phyloP scores from a whole-genome alignment of 2,797 vertebrate genomes.

The Manis javanica region DNA sequence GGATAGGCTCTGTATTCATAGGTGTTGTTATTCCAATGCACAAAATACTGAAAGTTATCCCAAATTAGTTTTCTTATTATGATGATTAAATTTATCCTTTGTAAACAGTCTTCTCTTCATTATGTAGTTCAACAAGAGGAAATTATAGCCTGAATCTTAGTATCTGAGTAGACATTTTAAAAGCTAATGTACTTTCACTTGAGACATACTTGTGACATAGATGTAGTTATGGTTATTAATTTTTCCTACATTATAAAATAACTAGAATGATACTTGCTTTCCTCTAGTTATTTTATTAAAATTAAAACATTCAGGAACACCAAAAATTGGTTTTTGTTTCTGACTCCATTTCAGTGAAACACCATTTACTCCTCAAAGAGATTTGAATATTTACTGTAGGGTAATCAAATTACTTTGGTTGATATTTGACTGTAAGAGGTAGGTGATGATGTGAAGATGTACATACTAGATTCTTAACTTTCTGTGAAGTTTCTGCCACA shows the following conservation, averaged over 20 bases:
- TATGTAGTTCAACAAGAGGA: constrained; percentile 7
- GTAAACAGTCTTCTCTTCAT: neutral
- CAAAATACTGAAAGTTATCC: neutral
- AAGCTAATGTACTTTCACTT: neutral
- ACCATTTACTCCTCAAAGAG: neutral
- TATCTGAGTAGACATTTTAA: neutral
- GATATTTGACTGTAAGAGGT: neutral
- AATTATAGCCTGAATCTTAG: neutral
- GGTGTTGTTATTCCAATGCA: neutral
- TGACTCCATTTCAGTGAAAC: neutral
- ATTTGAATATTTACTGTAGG: neutral
- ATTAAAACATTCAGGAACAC: neutral
- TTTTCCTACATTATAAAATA: neutral
- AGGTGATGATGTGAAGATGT: neutral
- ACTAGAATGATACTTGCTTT: neutral
- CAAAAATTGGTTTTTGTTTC: neutral
- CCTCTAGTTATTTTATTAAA: neutral
- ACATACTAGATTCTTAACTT: neutral
- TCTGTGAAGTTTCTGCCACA: neutral
- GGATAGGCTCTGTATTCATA: neutral
- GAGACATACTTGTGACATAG: no score
- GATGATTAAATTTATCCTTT: neutral
- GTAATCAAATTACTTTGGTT: neutral
- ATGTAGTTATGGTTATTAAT: neutral
- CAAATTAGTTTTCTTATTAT: neutral